Evolutionary conservation across 2,797 vertebrate genomes (phyloP).

Genomic region (Anas bernieri): DNA sequence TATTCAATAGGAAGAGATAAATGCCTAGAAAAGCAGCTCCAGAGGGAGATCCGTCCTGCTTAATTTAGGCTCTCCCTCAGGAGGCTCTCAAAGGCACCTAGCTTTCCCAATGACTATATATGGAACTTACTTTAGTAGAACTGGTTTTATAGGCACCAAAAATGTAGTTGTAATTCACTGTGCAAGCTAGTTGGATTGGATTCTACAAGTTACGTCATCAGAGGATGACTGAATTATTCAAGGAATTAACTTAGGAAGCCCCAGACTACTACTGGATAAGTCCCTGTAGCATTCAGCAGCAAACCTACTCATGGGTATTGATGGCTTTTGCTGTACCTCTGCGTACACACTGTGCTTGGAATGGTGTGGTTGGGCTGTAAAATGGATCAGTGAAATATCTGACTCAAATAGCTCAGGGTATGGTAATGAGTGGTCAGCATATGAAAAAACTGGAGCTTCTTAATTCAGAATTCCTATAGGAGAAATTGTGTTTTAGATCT

Average conservation of each 20-base stretch:
- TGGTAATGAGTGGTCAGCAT: background rate
- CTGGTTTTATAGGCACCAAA: background rate
- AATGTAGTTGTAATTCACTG: background rate
- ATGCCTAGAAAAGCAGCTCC: slow-evolving; percentile 41
- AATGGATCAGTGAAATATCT: background rate
- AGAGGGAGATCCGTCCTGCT: background rate
- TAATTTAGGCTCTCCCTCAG: slow-evolving; percentile 36
- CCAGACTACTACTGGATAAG: background rate
- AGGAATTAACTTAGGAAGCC: background rate
- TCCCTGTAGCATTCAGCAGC: background rate
- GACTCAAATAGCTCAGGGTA: background rate
- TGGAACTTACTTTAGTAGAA: background rate
- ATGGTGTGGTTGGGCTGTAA: background rate
- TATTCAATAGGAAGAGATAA: background rate
- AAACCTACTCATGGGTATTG: background rate
- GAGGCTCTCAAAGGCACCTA: slow-evolving; percentile 59
- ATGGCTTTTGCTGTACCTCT: background rate
- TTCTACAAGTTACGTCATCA: background rate
- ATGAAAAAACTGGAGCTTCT: background rate
- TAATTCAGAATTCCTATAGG: background rate
- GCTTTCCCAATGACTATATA: background rate
- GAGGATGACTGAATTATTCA: background rate
- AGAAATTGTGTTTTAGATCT: background rate
- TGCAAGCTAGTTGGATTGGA: background rate
- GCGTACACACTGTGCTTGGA: background rate